These are phyloP conservation scores for Calyptomena viridis DNA, from an alignment of 2,113 vertebrate species.

Conservation along the genomic window DNA sequence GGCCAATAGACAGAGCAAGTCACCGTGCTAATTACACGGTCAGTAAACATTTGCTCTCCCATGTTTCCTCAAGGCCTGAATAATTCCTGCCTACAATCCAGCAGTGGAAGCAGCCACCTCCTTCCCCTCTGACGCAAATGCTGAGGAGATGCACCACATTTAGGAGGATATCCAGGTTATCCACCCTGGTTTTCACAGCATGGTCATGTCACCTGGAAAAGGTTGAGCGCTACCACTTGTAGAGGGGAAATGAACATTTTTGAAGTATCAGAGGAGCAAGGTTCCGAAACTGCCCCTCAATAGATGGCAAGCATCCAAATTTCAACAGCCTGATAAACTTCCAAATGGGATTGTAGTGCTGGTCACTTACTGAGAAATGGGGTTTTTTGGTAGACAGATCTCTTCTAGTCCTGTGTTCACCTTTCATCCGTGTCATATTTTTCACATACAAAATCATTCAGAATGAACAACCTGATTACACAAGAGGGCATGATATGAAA, in stretches of 20 bases:
- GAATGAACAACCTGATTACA: not conserved
- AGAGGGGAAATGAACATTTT: not conserved
- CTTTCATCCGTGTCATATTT: not conserved
- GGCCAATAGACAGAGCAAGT: constrained; percentile 87
- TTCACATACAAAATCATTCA: not conserved
- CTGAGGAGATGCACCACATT: constrained; percentile 15
- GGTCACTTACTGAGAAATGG: not conserved
- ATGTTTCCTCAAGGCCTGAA: constrained; percentile 79
- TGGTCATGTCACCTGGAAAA: not conserved
- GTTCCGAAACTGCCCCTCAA: not conserved
- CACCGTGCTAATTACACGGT: constrained; percentile 94
- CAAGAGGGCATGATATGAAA: not conserved
- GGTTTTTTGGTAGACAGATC: not conserved
- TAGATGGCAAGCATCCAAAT: not conserved
- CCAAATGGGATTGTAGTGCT: not conserved
- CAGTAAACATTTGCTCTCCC: constrained; percentile 88
- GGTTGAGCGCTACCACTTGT: not conserved
- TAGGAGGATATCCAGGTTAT: constrained; percentile 24
- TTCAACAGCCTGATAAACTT: not conserved
- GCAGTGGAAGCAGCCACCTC: not conserved
- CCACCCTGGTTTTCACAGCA: not conserved
- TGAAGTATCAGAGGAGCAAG: not conserved
- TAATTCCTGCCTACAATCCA: constrained; percentile 76
- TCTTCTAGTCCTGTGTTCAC: not conserved
- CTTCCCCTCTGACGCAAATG: constrained; percentile 36